Base-by-base conservation (phyloP, 2,888 invertebrate species). In the Cabera pusaria region DNA sequence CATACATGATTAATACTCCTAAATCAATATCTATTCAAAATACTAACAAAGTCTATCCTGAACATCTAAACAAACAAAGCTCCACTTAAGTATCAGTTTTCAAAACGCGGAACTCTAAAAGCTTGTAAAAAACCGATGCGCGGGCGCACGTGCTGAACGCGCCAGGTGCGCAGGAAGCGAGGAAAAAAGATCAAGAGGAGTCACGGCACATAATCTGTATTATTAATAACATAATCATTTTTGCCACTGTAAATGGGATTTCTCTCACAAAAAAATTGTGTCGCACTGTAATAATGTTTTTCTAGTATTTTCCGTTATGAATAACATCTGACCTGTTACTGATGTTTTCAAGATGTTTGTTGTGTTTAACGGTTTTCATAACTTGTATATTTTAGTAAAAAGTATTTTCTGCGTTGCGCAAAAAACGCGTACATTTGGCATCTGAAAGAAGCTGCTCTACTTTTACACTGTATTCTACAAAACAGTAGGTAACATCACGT, bases 101-200 rank as follows among this genome's bases (percentile, higher is more conserved):
- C 47, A 50, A 33, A 18, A 37, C 29, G 42, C 43, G 48, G 55
- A 50, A 43, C 48, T 38, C 53, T 50, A 44, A 41, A 49, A 38
- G 33, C 28, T 16, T 25, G 48, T 38, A 40, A 44, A 48, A 50
- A 52, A 42, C n/a, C 6, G 44, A 33, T 43, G 49, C 49, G 49
- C 45, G 17, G 11, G 56, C 55, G 73, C 75, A 72, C 75, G 75
- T 74, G 75, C 75, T 52, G 42, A 11, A 9, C 38, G 12, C 10
- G 38, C 75, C 75, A 75, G 72, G 71, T 75, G 75, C 61, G 49
- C 75, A 69, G 74, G 75, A 74, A 66, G 59, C 51, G 27, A 34
- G 44, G 49, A 46, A 49, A 49, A 46, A 47, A 51, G 47, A 51
- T 55, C 23, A 22, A 42, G 19, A 32, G 19, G 24, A 38, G 17